Evolutionary conservation across 2,888 invertebrate species (phyloP), one percentile per base, ranked within the genome.

Genomic region (Sipunculus nudus): DNA sequence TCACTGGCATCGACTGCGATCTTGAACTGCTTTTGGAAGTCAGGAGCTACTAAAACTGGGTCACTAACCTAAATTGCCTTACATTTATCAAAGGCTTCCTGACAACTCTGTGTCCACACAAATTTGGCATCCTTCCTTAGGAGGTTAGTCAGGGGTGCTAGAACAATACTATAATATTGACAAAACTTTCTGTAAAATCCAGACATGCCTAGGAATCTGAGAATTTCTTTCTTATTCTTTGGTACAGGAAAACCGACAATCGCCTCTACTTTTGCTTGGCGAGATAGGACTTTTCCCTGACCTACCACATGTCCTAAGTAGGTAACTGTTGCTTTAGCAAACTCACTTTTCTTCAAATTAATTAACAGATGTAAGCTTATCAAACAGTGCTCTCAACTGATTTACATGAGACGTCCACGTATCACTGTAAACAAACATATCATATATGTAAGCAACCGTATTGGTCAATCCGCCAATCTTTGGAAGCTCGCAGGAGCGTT

Each of bases 51-150:
- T 4, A 72, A 28, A 26, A 68, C 55, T 1, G 65, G 70, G 32
- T 38, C 16, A 16, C 10, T 29, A 13, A 39, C 38, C 19, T 72
- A 46, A 38, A 67, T 43, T 0, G 45, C 13, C 43, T 80, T 82
- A 43, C 78, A 61, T 6, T 60, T 40, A 8, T 74, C 55, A 46
- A 81, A 78, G 10, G 77, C 73, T 1, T 56, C 35, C 46, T 77
- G 63, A 56, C 76, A 77, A 3, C 59, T 21, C 21, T 62, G 56
- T 3, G 57, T 59, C 78, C 79, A 80, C 6, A 58, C 31, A 46
- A 72, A 79, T 32, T 54, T 52, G 28, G 47, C 43, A 48, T 72
- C 65, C 41, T 54, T 56, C 13, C 10, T 56, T 10, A 55, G 53
- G 5, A 31, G 53, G 25, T 29, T 56, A 21, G 53, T 56, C 8